Evolutionary conservation across 2,113 vertebrate species (phyloP), one percentile per base, ranked within the genome.

Genomic region (Pachyramphus minor): DNA sequence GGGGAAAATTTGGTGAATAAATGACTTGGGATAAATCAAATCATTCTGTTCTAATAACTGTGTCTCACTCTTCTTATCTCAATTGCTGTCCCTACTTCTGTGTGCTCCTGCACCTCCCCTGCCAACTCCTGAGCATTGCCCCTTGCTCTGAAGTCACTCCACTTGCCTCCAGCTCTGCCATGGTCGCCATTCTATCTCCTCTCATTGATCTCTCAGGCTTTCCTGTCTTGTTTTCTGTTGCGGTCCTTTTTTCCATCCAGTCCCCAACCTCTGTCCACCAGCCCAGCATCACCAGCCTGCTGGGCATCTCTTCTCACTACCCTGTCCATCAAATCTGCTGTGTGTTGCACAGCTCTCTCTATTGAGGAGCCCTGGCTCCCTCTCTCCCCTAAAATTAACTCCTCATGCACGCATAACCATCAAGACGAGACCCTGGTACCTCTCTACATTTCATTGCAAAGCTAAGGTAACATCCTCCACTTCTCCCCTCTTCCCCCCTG

Each of bases 1-100:
- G 92, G 89, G 88, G 27, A 55, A 94, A 92, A 96, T 93, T 60
- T 91, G 53, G 64, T 73, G 94, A 94, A 75, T 94, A 95, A 95
- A 91, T 94, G 52, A 91, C 89, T 95, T 2, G 5, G 72, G 68
- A 83, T 92, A 92, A 96, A 96, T 92, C 74, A 93, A 92, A 90
- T 82, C 1, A 87, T 87, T 88, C 85, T 87, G 72, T 96, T 85
- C 68, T 88, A 94, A 72, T 82, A 88, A 87, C 69, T 69, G 27
- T 81, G 35, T 87, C 79, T 88, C 90, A 90, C 81, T 55, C 62
- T 75, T 49, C 53, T 92, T 85, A 95, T 92, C 86, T 74, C 91
- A 91, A 35, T 25, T 88, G 62, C 79, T 77, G 60, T 75, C 77
- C 81, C 44, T 94, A 39, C 49, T 91, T 82, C 74, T 82, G 52